A percentile compares a stretch with the other conserved stretches of the same genome.
Conservation (phyloP, 1,140 invertebrate species). For the Venustaconcha ellipsiformis region DNA sequence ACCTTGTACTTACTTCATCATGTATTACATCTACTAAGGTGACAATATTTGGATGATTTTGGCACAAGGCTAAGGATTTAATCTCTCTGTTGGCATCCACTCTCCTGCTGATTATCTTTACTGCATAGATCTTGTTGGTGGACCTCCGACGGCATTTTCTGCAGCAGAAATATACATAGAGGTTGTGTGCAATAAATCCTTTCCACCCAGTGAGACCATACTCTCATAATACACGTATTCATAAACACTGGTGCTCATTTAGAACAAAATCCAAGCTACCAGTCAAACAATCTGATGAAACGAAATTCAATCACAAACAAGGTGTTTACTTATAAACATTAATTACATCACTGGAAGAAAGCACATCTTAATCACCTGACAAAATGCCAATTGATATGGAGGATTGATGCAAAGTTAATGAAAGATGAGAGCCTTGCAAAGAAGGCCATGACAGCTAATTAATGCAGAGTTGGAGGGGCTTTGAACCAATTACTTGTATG, state of each 20-base stretch:
- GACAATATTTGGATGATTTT: constrained; percentile 91
- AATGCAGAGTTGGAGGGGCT: no score
- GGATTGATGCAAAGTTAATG: no score
- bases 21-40: constrained; percentile 84
- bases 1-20: constrained; percentile 76
- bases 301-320: no score
- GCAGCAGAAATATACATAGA: constrained; percentile 22
- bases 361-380: no score
- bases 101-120: constrained; percentile 89
- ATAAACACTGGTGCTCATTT: neutral
- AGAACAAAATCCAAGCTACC: no score
- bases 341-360: no score
- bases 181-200: neutral
- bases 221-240: neutral
- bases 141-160: constrained; percentile 82
- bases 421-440: no score
- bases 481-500: no score
- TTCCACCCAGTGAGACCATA: neutral
- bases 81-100: constrained; percentile 79
- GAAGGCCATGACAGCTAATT: no score
- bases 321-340: no score
- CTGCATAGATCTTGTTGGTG: constrained; percentile 84
- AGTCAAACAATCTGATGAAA: no score
- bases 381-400: no score
- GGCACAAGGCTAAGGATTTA: constrained; percentile 82